Evolutionary conservation across 2,888 invertebrate genomes (phyloP).

Genomic region (Mythimna impura): DNA sequence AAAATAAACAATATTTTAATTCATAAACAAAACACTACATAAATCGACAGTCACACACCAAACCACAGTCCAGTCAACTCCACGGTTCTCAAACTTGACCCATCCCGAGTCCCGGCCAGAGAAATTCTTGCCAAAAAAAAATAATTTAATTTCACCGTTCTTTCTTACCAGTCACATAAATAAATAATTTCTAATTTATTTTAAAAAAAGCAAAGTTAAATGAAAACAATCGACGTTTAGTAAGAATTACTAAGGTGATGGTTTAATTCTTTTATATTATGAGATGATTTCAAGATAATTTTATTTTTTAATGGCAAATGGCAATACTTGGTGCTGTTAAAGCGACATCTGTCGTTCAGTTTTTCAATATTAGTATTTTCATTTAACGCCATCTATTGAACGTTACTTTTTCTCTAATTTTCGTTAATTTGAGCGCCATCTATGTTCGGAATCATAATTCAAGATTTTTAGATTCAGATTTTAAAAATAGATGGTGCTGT

Average conservation of each 20-base stretch:
- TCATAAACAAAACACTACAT: conserved; percentile 80
- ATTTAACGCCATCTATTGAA: conserved; percentile 20
- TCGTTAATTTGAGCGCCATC: not conserved
- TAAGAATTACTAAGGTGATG: not conserved
- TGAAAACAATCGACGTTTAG: fast-evolving
- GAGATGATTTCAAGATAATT: not conserved
- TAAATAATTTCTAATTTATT: not conserved
- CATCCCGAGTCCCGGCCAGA: conserved; percentile 56
- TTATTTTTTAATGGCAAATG: not conserved
- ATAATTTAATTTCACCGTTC: conserved; percentile 8
- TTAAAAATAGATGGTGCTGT: not conserved
- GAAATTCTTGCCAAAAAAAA: conserved; percentile 56
- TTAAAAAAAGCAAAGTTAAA: not conserved
- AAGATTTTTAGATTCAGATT: not conserved
- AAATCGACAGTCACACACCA: conserved; percentile 69
- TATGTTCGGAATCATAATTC: not conserved
- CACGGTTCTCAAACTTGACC: conserved; percentile 57
- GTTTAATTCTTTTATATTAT: not conserved
- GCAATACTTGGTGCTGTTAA: conserved; percentile 1
- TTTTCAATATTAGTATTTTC: not conserved
- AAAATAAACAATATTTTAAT: conserved; percentile 70
- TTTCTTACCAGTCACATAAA: conserved; percentile 43
- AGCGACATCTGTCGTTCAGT: conserved; percentile 9
- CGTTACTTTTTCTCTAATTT: fast-evolving
- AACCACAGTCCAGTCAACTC: conserved; percentile 66